Evolutionary conservation across 1,140 invertebrate species (phyloP).

Genomic region (Scaptomyza graminum): DNA sequence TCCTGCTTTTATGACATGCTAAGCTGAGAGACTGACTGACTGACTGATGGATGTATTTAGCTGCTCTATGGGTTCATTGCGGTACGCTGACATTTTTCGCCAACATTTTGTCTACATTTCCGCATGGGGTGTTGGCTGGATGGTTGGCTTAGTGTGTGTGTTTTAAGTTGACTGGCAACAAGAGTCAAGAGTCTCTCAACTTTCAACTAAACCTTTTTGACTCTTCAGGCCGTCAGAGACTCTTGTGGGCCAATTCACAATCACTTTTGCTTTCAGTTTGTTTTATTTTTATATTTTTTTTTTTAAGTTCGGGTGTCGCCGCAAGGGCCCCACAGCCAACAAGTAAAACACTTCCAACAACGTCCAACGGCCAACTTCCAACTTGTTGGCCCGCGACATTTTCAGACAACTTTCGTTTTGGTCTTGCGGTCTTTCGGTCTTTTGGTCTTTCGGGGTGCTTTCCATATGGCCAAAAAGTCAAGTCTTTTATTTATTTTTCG

Average conservation of each 20-base stretch:
- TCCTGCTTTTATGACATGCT: not conserved
- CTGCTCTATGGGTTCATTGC: constrained; percentile 47
- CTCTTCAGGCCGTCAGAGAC: constrained; percentile 1
- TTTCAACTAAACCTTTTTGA: constrained; percentile 70
- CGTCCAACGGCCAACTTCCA: constrained; percentile 31
- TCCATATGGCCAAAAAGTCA: constrained; percentile 50
- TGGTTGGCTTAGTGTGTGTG: not conserved
- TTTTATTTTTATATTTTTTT: not conserved
- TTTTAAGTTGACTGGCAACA: not conserved
- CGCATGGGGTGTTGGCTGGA: constrained; percentile 41
- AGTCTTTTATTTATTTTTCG: constrained; percentile 23
- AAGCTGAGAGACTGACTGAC: not conserved
- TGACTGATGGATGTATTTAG: too few species aligned
- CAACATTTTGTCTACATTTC: constrained; percentile 23
- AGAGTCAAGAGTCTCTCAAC: constrained; percentile 57
- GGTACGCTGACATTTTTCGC: constrained; percentile 43
- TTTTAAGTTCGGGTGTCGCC: constrained; percentile 27
- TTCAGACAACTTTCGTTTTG: constrained; percentile 80
- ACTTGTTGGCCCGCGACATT: constrained; percentile 68
- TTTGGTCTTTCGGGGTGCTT: constrained; percentile 62
- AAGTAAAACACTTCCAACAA: constrained; percentile 8
- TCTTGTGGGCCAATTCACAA: constrained; percentile 62
- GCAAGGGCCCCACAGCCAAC: constrained; percentile 47
- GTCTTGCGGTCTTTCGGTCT: constrained; percentile 50
- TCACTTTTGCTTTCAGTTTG: constrained; percentile 80